phyloP scores from a whole-genome alignment of 2,888 invertebrate genomes.

The Timandra comae region DNA sequence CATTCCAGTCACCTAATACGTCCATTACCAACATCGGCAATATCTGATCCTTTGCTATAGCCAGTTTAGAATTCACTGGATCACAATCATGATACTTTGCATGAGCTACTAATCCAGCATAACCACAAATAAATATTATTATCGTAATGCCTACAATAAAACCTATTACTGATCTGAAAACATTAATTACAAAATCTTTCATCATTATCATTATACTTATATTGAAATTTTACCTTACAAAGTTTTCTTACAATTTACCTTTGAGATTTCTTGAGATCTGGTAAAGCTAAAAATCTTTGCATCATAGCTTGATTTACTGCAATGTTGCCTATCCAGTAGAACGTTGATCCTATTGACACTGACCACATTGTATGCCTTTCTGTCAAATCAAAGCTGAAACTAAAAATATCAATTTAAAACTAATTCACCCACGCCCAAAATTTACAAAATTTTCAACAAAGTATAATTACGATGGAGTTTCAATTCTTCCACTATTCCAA shows the following conservation, averaged over 20 bases:
- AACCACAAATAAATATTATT: slow-evolving; percentile 82
- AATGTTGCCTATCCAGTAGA: slow-evolving; percentile 84
- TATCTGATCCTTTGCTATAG: slow-evolving; percentile 85
- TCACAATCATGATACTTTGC: slow-evolving; percentile 86
- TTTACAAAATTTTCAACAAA: too few relatives aligned
- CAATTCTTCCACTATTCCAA: slow-evolving; percentile 77
- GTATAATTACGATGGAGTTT: slow-evolving; percentile 74
- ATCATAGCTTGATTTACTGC: slow-evolving; percentile 88
- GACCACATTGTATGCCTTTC: slow-evolving; percentile 85
- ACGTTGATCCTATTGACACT: slow-evolving; percentile 81
- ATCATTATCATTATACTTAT: too few relatives aligned
- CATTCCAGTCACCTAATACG: slow-evolving; percentile 84
- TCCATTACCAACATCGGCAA: slow-evolving; percentile 91
- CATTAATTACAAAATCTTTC: too few relatives aligned
- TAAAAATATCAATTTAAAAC: too few relatives aligned
- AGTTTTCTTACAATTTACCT: slow-evolving; percentile 59
- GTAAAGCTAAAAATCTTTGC: slow-evolving; percentile 83
- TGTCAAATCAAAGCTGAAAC: slow-evolving; percentile 81
- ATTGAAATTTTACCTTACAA: too few relatives aligned
- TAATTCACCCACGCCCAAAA: too few relatives aligned
- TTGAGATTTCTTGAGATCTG: slow-evolving; percentile 79
- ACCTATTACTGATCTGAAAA: slow-evolving; percentile 82
- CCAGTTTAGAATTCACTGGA: slow-evolving; percentile 81
- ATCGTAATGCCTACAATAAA: slow-evolving; percentile 80
- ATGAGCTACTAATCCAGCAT: slow-evolving; percentile 84